Evolutionary conservation across 2,797 vertebrate species (phyloP), one percentile per base, ranked within the genome.

Genomic region (Poliocrania exsul): DNA sequence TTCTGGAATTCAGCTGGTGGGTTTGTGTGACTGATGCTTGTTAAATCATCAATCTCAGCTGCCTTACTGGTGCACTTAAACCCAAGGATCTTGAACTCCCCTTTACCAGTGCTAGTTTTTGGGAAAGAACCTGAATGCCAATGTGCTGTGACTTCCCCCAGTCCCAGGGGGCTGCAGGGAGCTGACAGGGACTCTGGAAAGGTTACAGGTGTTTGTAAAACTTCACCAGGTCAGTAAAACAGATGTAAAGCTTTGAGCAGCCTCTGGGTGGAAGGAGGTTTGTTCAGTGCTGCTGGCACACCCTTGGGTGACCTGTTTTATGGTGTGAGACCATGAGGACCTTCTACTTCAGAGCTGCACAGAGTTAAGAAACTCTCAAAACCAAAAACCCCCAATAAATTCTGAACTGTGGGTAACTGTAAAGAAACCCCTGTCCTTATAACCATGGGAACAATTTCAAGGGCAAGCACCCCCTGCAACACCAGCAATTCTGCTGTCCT

Each of bases 401-500:
- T 81, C 20, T 31, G 40, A 81, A 33, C 26, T 50, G 6, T 10
- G 33, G 25, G 25, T 69, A 38, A 47, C 29, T 31, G 5, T 24
- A 28, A 62, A 51, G 40, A 70, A 61, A 25, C 6, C 4, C 14
- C 6, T 49, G 4, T 69, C 8, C 33, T 62, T 19, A 50, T 13
- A 57, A 21, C 29, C 35, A 6, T 38, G n/a, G 25, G 25, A 53
- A 58, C 33, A 25, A 26, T 28, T 58, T 44, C 13, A 86, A 37
- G 23, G 50, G n/a, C 38, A 58, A 14, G 6, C 19, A 25, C 0
- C 2, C 5, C 5, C 4, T 16, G 15, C 25, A 77, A 11, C 16
- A 47, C 18, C 28, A 46, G 46, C 38, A 54, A 3, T 81, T 51
- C 20, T 57, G 3, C 57, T 72, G 35, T 42, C 16, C 10, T 24